Percentiles rank a stretch among this genome's conserved stretches.
These are phyloP conservation scores for Strix occidentalis DNA, from an alignment of 2,797 vertebrate genomes.

Conservation along the genomic window DNA sequence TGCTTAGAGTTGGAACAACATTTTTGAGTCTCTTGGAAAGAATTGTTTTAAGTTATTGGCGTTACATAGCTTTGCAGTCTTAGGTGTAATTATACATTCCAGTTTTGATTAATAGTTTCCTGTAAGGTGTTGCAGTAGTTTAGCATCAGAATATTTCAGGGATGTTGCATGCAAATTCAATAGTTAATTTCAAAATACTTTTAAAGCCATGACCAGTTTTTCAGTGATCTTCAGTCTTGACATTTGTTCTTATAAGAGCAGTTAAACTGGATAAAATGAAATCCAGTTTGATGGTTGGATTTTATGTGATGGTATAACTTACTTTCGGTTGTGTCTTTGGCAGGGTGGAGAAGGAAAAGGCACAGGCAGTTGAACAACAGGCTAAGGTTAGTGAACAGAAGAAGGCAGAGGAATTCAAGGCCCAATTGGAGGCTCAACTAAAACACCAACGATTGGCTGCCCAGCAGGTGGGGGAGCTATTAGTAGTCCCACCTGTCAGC, in stretches of 20 bases:
- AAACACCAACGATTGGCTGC: slow-evolving; percentile 89
- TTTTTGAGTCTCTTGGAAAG: not conserved
- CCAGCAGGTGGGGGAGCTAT: slow-evolving; percentile 84
- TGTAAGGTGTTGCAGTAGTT: not conserved
- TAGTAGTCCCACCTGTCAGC: slow-evolving; percentile 61
- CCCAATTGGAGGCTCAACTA: slow-evolving; percentile 88
- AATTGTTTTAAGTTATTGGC: not conserved
- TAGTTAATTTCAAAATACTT: not conserved
- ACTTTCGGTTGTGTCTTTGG: slow-evolving; percentile 53
- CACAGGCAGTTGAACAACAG: slow-evolving; percentile 92
- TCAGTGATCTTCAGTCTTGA: not conserved
- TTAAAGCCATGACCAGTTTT: not conserved
- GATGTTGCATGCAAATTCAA: not conserved
- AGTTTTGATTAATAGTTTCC: not conserved
- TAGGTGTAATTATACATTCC: not conserved
- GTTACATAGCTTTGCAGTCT: not conserved
- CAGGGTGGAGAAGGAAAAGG: slow-evolving; percentile 98
- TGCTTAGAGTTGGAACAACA: not conserved
- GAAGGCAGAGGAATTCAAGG: slow-evolving; percentile 87
- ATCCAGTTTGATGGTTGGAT: not conserved
- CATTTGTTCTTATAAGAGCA: not conserved
- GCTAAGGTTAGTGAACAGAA: slow-evolving; percentile 91
- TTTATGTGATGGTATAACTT: slow-evolving; percentile 5
- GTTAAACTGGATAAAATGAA: not conserved
- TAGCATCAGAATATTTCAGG: not conserved